Conservation (phyloP, 2,113 vertebrate genomes). For the Hydrolagus affinis region DNA sequence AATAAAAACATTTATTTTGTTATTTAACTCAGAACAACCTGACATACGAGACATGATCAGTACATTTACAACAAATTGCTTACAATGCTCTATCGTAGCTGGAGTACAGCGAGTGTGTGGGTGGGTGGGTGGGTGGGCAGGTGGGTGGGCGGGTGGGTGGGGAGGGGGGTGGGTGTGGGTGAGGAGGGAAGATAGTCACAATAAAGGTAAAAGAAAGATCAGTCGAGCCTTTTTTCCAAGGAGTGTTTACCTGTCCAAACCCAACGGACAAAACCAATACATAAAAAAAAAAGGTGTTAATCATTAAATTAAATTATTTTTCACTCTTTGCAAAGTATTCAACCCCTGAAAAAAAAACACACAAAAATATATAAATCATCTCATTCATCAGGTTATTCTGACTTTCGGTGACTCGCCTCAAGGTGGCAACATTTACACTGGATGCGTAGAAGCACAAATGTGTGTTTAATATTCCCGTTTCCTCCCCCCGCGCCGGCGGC, state of each 20-base stretch:
- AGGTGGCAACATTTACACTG: background rate
- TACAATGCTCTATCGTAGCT: background rate
- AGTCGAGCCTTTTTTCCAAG: background rate
- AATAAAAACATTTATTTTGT: slow-evolving; percentile 19
- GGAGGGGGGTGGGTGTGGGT: background rate
- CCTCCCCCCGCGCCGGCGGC: background rate
- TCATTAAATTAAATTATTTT: background rate
- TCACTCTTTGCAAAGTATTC: no score
- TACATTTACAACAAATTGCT: background rate
- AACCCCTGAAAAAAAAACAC: background rate
- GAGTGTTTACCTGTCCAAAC: background rate
- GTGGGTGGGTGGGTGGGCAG: no score
- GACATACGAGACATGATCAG: background rate
- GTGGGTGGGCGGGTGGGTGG: background rate
- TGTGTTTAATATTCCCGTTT: background rate
- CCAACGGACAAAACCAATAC: background rate
- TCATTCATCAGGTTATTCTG: background rate
- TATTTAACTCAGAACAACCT: background rate
- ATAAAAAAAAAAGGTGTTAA: background rate
- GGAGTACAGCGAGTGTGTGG: background rate
- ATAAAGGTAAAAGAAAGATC: no score
- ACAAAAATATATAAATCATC: background rate
- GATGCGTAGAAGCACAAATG: background rate
- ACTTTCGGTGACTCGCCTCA: background rate
- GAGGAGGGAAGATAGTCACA: no score